Evolutionary conservation across 2,797 vertebrate genomes (phyloP).

Genomic region (Lepus townsendii): DNA sequence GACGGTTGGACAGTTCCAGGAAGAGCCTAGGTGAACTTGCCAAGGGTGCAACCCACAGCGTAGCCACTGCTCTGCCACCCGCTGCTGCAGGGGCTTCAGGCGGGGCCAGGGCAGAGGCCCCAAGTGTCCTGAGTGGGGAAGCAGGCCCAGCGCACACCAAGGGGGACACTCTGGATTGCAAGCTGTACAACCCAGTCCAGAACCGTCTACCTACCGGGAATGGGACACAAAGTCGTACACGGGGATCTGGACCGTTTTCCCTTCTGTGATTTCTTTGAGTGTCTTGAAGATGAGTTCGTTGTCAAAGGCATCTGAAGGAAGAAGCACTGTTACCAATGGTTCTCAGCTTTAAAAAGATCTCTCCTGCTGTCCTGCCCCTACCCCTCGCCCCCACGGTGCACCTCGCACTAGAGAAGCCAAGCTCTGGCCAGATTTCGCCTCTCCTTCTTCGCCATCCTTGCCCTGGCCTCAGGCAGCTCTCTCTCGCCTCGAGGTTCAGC

Average conservation of each 20-base stretch:
- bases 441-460: not conserved
- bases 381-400: rapidly evolving
- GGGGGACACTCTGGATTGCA: not conserved
- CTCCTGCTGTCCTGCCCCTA: not conserved
- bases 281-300: constrained; percentile 97
- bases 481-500: not conserved
- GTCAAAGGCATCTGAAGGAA: constrained; percentile 96
- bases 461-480: not conserved
- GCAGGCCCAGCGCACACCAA: too few species aligned
- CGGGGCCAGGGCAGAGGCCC: rapidly evolving
- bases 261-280: constrained; percentile 94
- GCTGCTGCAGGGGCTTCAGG: rapidly evolving
- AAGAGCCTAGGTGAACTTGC: not conserved
- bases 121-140: rapidly evolving
- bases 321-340: not conserved
- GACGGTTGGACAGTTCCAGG: not conserved
- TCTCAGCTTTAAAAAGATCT: not conserved
- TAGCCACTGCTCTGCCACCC: rapidly evolving
- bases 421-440: not conserved
- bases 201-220: constrained; percentile 92
- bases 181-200: not conserved
- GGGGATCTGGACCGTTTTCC: constrained; percentile 96
- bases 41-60: rapidly evolving
- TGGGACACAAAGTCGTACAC: constrained; percentile 98
- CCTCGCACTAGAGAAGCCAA: not conserved